Evolutionary conservation across 2,888 invertebrate species (phyloP), one percentile per base, ranked within the genome.

Genomic region (Pandemis cinnamomeana): DNA sequence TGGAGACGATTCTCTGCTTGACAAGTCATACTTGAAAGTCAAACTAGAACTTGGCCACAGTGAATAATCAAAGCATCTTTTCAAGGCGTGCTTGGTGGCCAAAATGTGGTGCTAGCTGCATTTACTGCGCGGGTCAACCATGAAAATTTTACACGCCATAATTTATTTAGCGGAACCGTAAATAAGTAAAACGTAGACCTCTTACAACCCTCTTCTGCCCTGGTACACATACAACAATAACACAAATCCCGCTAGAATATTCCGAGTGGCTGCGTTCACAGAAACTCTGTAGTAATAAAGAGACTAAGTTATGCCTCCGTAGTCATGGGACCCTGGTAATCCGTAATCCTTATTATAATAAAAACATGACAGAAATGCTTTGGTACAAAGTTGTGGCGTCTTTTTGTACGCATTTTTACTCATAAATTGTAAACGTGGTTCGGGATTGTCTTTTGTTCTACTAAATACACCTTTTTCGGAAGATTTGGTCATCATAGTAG

Each of bases 231-330:
- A 63, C 15, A 72, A 63, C 62, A 68, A 68, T 67, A 63, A 68
- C 67, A 67, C 53, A 63, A 72, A 63, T 68, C 67, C 67, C 55
- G 36, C 62, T 72, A 68, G 67, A 72, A 72, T 72, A 72, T 72
- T 72, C 62, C 62, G 20, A 62, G 61, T 55, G 58, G 15, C 20
- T 58, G 64, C 48, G 46, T 20, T 61, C 64, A 20, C 48, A 66
- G 48, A 66, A 20, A 27, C 71, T 58, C 27, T 64, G 53, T 53
- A 46, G 53, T 53, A 46, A 51, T 60, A 72, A 67, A 62, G 62
- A 67, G 61, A 62, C 62, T 72, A 62, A 62, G 72, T 68, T 72
- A 72, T 72, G 55, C 67, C 20, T 62, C 41, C 66, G 62, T 46
- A 68, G 55, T 42, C 63, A 63, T 69, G 68, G 41, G 20, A 58